Base-by-base conservation (phyloP, 2,888 invertebrate species). In the Stratiomys singularior region DNA sequence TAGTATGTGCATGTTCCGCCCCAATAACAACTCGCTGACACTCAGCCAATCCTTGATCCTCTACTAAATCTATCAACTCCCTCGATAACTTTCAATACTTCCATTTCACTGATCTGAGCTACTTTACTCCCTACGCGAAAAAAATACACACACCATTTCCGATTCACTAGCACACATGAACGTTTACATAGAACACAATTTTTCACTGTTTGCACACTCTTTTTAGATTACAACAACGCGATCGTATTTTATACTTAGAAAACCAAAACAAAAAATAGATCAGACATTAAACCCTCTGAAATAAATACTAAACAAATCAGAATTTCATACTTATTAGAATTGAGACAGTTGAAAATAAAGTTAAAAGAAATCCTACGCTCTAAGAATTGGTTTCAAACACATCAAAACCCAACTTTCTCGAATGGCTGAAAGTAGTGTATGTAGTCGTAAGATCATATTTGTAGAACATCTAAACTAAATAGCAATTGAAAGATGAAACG, bases 341-440 rank as follows among this genome's bases (percentile, higher is more conserved):
- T 37, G 37, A 37, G 9, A 37, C 37, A 37, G 37, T 37, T 37
- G 37, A 37, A 37, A 37, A 3, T n/a, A 66, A 66, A 15, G 15
- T n/a, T 9, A 66, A 21, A 66, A 21, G 37, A 74, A 60, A 44
- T 23, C 58, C 58, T 46, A 58, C 58, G 30, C 30, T 74, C 58
- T 37, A 58, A 4, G n/a, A 74, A 74, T 74, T 60, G 74, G 74
- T 74, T 74, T 74, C 74, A 74, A 60, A 37, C 9, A 58, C 37
- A 47, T 30, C 58, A 58, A 58, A 30, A 30, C 23, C 74, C 30
- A 25, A 69, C 23, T 47, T 27, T 25, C 47, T 15, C n/a, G 1
- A 30, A 23, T 69, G 44, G 25, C 44, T 47, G 46, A 23, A 25
- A 25, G n/a, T 47, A 69, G 23, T 25, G 21, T 13, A 47, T 15